Conservation (phyloP, 2,113 vertebrate genomes). For the human (Homo sapiens) region GRCh38 chr15:77952501-77953000, state of each 20-base stretch:
- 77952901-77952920: background rate
- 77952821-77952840: background rate
- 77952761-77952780: background rate
- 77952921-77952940: background rate
- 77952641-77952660: slow-evolving; percentile 60
- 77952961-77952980: background rate
- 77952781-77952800: background rate
- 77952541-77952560: slow-evolving; percentile 51
- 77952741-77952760: background rate
- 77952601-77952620: background rate
- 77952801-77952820: background rate
- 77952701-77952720: background rate
- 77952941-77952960: background rate
- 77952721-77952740: background rate
- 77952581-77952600: background rate
- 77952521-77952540: background rate
- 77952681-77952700: slow-evolving; percentile 43
- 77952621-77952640: slow-evolving; percentile 1
- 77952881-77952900: background rate
- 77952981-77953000: background rate
- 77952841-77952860: background rate
- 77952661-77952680: slow-evolving; percentile 44
- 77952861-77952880: background rate
- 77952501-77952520: background rate
- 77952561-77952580: background rate